A percentile compares a stretch with the other conserved stretches of the same genome.
These are phyloP conservation scores for Oligia latruncula DNA, from an alignment of 2,888 invertebrate species.

Conservation along the genomic window DNA sequence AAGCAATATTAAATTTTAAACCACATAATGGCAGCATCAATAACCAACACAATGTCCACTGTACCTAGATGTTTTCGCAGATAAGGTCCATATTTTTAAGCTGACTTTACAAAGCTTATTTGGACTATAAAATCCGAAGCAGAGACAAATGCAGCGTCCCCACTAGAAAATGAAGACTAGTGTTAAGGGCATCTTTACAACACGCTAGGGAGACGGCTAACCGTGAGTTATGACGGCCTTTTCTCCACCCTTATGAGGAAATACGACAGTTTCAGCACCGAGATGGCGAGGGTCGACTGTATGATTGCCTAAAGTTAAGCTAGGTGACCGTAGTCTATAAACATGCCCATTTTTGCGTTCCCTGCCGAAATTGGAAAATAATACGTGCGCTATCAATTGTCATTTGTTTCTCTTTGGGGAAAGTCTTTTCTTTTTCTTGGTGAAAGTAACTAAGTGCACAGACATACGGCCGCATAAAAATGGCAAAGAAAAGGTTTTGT, in stretches of 20 bases:
- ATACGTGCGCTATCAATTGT: conserved; percentile 53
- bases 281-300: conserved; percentile 81
- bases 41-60: conserved; percentile 26
- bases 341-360: conserved; percentile 65
- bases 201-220: conserved; percentile 87
- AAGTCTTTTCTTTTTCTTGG: conserved; percentile 19
- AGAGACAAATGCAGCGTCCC: conserved; percentile 78
- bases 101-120: conserved; percentile 57
- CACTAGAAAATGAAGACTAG: conserved; percentile 88
- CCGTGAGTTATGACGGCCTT: conserved; percentile 88
- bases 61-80: conserved; percentile 46
- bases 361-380: conserved; percentile 55
- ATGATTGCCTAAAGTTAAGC: conserved; percentile 84
- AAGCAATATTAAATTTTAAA: conserved; percentile 45
- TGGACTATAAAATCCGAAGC: conserved; percentile 70
- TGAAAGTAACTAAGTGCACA: background rate
- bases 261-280: conserved; percentile 86
- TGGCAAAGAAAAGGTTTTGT: background rate
- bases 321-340: conserved; percentile 70
- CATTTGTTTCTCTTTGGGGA: conserved; percentile 43
- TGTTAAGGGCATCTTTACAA: conserved; percentile 90
- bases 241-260: conserved; percentile 89
- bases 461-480: background rate
- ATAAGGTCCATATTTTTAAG: conserved; percentile 57
- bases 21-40: conserved; percentile 25